Base-by-base conservation (phyloP, 2,113 vertebrate species). In the Ondatra zibethicus region DNA sequence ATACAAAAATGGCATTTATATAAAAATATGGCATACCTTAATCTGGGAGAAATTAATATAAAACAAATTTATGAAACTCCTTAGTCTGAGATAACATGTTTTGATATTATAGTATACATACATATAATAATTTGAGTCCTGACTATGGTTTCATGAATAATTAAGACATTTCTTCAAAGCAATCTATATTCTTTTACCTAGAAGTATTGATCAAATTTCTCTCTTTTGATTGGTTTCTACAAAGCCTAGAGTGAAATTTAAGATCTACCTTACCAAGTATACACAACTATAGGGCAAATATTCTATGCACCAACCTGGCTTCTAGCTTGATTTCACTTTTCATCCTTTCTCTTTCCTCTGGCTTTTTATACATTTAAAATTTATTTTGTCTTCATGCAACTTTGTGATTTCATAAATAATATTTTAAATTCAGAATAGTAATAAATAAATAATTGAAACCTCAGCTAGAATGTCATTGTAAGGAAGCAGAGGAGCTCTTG, bases 311-410 rank as follows among this genome's bases (percentile, higher is more conserved):
- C 25, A 68, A 42, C 10, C 77, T 86, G 29, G 70, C n/a, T 42
- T 14, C 29, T 92, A 39, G 33, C 29, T 96, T 82, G n/a, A 72
- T 93, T 92, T 96, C 85, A 55, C 36, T 65, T 78, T 75, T 78
- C 81, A 70, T 73, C 70, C 42, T 91, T 88, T 88, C 27, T 39
- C 1, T 95, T 94, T 94, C 61, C 65, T 19, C 89, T 93, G 25
- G 42, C 75, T 91, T 84, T 81, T 86, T 50, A 63, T 19, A 95
- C 21, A 95, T 88, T 96, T 91, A 95, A 98, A 96, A 95, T 96
- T 96, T 36, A 91, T 96, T 96, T 95, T n/a, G 36, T 72, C 31
- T 89, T 95, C 19, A 13, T 89, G 61, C 5, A 68, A 88, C 88
- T 95, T 95, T 96, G 33, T 33, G 25, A 90, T 97, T 88, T 96